These are phyloP conservation scores for Phycodurus eques DNA, from an alignment of 2,113 vertebrate species.

Conservation along the genomic window DNA sequence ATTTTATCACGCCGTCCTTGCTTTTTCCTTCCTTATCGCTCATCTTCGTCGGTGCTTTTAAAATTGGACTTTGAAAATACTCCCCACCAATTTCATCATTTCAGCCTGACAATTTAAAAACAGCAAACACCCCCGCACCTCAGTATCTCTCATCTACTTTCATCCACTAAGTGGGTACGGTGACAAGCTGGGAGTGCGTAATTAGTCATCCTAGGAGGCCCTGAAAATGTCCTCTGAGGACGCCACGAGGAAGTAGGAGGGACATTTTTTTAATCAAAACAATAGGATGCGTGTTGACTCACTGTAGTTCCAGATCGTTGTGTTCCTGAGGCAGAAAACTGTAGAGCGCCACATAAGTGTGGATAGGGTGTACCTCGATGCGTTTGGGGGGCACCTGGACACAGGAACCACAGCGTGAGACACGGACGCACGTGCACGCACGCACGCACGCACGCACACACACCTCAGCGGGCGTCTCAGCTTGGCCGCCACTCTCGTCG, in stretches of 20 bases:
- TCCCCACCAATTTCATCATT: constrained; percentile 40
- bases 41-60: neutral
- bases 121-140: constrained; percentile 20
- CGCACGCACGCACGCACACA: neutral
- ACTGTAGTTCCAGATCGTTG: constrained; percentile 88
- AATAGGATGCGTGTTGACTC: constrained; percentile 55
- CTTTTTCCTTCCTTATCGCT: neutral
- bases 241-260: neutral
- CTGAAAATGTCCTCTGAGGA: constrained; percentile 42
- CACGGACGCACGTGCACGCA: neutral
- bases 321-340: constrained; percentile 88
- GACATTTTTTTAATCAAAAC: neutral
- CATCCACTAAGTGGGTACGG: constrained; percentile 35
- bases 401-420: neutral
- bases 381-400: constrained; percentile 58
- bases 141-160: constrained; percentile 42
- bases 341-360: constrained; percentile 89
- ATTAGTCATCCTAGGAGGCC: constrained; percentile 62
- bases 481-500: constrained; percentile 13
- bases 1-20: constrained; percentile 5
- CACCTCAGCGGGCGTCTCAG: constrained; percentile 44
- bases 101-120: neutral
- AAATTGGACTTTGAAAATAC: neutral
- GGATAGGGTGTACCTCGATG: constrained; percentile 83
- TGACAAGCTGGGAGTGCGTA: constrained; percentile 52